phyloP scores from a whole-genome alignment of 2,797 vertebrate genomes.

The Ibycter americanus region DNA sequence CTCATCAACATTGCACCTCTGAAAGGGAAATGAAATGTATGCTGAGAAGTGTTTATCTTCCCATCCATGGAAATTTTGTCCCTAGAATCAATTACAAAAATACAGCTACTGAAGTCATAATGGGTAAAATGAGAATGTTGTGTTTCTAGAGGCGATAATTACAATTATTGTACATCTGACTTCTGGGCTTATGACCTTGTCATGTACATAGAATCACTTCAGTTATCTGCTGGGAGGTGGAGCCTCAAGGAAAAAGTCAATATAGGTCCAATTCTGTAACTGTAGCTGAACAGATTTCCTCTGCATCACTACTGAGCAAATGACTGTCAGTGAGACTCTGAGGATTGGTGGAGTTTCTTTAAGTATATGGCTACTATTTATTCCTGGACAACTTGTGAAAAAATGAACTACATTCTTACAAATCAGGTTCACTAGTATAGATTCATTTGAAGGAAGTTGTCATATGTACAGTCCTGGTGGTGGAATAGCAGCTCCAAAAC shows the following conservation, averaged over 20 bases:
- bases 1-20: rapidly evolving
- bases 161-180: background rate
- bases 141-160: background rate
- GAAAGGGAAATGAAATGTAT: background rate
- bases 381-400: background rate
- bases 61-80: background rate
- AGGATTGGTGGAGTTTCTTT: background rate
- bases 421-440: background rate
- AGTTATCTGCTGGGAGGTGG: background rate
- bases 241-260: background rate
- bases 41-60: background rate
- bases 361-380: background rate
- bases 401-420: background rate
- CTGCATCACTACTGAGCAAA: background rate
- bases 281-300: background rate
- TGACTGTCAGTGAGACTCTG: background rate
- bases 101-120: background rate
- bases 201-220: background rate
- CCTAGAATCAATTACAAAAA: background rate
- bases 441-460: background rate
- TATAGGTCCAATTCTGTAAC: background rate
- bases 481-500: background rate
- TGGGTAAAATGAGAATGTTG: background rate
- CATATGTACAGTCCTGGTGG: background rate
- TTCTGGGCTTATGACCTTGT: background rate